A percentile compares a stretch with the other conserved stretches of the same genome.
These are phyloP conservation scores for Mythimna impura DNA, from an alignment of 2,888 invertebrate genomes.

Conservation along the genomic window DNA sequence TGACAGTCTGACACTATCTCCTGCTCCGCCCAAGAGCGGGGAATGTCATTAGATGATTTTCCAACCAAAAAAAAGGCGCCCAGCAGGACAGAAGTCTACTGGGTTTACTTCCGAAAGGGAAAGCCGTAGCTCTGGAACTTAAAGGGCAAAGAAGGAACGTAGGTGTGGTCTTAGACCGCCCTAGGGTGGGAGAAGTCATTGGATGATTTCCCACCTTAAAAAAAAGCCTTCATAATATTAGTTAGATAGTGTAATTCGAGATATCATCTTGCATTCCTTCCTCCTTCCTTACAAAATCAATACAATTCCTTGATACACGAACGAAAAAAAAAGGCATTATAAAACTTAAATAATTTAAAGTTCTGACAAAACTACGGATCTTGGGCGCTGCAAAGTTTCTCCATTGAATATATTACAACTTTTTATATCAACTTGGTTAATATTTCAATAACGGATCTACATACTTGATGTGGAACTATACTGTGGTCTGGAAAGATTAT, in stretches of 20 bases:
- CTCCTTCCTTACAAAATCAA: constrained; percentile 35
- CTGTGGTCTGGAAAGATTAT: constrained; percentile 41
- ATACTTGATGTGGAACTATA: constrained; percentile 65
- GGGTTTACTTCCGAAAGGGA: too few species aligned
- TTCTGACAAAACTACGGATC: constrained; percentile 52
- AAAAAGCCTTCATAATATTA: background rate
- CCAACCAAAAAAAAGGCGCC: too few species aligned
- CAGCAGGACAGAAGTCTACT: too few species aligned
- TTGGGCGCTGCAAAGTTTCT: constrained; percentile 55
- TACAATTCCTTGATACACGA: constrained; percentile 36
- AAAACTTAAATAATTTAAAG: constrained; percentile 63
- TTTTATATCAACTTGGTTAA: constrained; percentile 65
- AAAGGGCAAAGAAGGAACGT: too few species aligned
- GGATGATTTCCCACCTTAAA: background rate
- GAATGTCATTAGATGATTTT: too few species aligned
- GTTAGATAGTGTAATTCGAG: too few species aligned
- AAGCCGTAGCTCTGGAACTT: too few species aligned
- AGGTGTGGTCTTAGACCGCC: too few species aligned
- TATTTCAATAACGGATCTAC: constrained; percentile 68
- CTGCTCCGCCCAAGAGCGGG: too few species aligned
- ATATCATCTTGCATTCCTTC: background rate
- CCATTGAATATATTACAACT: constrained; percentile 68
- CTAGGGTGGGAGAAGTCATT: too few species aligned
- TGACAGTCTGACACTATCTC: too few species aligned
- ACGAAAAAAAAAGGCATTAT: constrained; percentile 40